Base-by-base conservation (phyloP, 2,888 invertebrate species). In the Pollenia angustigena region DNA sequence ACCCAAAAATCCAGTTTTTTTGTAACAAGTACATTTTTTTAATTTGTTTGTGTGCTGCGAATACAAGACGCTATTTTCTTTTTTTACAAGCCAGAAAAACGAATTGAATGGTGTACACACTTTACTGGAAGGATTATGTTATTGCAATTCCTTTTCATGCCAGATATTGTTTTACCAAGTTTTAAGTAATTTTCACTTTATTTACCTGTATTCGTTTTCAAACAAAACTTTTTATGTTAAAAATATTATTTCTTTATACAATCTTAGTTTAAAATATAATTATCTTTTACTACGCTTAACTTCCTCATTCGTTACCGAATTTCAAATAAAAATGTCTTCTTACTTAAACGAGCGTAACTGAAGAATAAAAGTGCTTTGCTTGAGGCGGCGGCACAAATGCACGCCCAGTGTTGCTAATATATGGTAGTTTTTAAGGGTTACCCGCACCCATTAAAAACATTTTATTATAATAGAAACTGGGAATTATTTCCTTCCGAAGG, bases 311-410 rank as follows among this genome's bases (percentile, higher is more conserved):
- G 86, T 81, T 87, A 86, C 81, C 81, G 81, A 85, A 87, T 87
- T 88, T 87, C 60, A 88, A 88, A 87, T 71, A 87, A 89, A 88
- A 87, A 89, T 88, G 89, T 87, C 88, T 89, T 85, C 86, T 85
- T 88, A 80, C 88, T 87, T 82, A 86, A 88, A 68, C 87, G 87
- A 89, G 86, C 85, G 87, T 87, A 89, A 89, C 88, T 88, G 87
- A 88, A 87, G 87, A 87, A 88, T 87, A 85, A 81, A 89, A 88
- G 68, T 84, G 68, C 62, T 87, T 50, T 71, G 80, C 76, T 79
- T 56, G 85, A 83, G 86, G 86, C 83, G 86, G 83, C 86, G 83
- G 75, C 79, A 72, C 66, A 81, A 81, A 74, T 74, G 72, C 74
- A 82, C 81, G 79, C 78, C 75, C 82, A 86, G 69, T 40, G 86